Evolutionary conservation across 2,888 invertebrate species (phyloP).

Genomic region (Mimachlamys varia): DNA sequence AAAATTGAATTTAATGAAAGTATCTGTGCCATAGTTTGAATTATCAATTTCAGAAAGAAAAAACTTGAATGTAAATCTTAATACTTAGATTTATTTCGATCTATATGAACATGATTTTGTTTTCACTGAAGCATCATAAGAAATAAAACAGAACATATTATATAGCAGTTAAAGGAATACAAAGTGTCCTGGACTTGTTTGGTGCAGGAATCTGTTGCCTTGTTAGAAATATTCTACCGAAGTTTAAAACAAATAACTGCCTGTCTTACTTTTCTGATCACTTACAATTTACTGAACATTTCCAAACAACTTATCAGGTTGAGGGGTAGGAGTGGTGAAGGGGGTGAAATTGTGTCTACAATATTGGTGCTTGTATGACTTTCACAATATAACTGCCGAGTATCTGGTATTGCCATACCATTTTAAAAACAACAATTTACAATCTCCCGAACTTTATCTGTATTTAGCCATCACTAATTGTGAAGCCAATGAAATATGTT

Average conservation of each 20-base stretch:
- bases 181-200: no score
- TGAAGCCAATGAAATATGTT: not conserved
- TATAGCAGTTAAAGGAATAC: no score
- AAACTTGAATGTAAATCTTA: no score
- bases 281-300: not conserved
- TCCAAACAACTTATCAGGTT: not conserved
- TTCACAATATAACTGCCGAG: not conserved
- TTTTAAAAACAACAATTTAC: not conserved
- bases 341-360: not conserved
- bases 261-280: not conserved
- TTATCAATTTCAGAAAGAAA: no score
- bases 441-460: not conserved
- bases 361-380: not conserved
- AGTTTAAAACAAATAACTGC: not conserved
- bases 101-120: no score
- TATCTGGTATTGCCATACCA: not conserved
- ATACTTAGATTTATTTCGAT: no score
- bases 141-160: no score
- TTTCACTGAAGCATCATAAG: no score
- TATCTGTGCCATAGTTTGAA: no score
- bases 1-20: no score
- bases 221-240: not conserved
- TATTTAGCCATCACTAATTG: not conserved
- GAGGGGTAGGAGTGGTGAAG: no score
- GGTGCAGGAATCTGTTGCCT: not conserved